Evolutionary conservation across 2,888 invertebrate genomes (phyloP).

Genomic region (Netelia fuscicornis): DNA sequence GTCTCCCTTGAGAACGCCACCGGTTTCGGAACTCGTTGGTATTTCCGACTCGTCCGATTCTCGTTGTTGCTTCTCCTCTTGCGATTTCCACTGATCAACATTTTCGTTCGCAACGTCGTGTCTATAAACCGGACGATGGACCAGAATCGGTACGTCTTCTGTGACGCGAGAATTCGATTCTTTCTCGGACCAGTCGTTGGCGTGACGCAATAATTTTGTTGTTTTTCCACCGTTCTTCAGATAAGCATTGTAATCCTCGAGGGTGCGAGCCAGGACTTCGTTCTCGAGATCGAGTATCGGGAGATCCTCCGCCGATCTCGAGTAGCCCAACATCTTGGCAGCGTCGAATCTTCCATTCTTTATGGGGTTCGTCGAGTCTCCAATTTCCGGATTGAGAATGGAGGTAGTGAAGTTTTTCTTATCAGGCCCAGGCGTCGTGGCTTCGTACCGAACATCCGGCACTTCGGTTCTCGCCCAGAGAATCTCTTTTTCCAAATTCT

Average conservation of each 20-base stretch:
- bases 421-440: background rate
- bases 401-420: slow-evolving; percentile 15
- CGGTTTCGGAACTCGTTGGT: slow-evolving; percentile 29
- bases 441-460: slow-evolving; percentile 21
- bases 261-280: slow-evolving; percentile 78
- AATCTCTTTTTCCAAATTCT: slow-evolving; percentile 78
- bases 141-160: slow-evolving; percentile 16
- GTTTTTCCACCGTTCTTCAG: slow-evolving; percentile 68
- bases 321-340: slow-evolving; percentile 80
- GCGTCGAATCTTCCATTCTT: slow-evolving; percentile 74
- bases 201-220: slow-evolving; percentile 27
- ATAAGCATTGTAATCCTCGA: slow-evolving; percentile 80
- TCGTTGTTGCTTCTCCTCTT: slow-evolving; percentile 4
- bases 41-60: slow-evolving; percentile 18
- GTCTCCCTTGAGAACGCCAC: slow-evolving; percentile 74
- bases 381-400: background rate
- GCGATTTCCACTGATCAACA: slow-evolving; percentile 25
- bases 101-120: slow-evolving; percentile 18
- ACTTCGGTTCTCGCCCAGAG: slow-evolving; percentile 70
- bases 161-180: slow-evolving; percentile 33
- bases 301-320: slow-evolving; percentile 78
- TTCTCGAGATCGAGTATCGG: slow-evolving; percentile 81
- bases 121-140: slow-evolving; percentile 6
- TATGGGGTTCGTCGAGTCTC: slow-evolving; percentile 4
- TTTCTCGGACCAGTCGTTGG: slow-evolving; percentile 14